These are phyloP conservation scores for Dinoponera quadriceps DNA, from an alignment of 1,140 invertebrate species.

Conservation along the genomic window DNA sequence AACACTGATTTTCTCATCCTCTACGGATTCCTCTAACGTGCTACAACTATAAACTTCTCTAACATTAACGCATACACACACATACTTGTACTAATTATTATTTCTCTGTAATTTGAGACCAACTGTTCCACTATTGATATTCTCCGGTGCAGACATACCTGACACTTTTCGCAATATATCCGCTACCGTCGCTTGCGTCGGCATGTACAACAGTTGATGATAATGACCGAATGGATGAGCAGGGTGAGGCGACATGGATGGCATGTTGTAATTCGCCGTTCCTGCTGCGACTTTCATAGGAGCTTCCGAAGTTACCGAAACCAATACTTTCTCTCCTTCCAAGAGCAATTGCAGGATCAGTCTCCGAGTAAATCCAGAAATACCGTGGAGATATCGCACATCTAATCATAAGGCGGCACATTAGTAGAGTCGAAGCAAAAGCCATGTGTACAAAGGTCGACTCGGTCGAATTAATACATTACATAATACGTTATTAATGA, in stretches of 20 bases:
- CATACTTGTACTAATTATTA: constrained; percentile 7
- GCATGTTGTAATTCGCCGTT: constrained; percentile 75
- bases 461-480: not conserved
- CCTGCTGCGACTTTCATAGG: constrained; percentile 81
- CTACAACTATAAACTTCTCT: no score
- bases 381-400: constrained; percentile 87
- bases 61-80: no score
- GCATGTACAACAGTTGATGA: constrained; percentile 90
- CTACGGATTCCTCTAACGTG: not conserved
- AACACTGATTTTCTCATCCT: not conserved
- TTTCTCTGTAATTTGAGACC: not conserved
- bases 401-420: constrained; percentile 72
- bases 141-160: constrained; percentile 78
- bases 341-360: constrained; percentile 94
- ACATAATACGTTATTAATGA: not conserved
- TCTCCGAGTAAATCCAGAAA: constrained; percentile 95
- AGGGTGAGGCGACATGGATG: constrained; percentile 82
- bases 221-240: constrained; percentile 86
- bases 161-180: constrained; percentile 87
- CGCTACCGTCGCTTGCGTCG: constrained; percentile 90
- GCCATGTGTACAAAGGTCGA: not conserved
- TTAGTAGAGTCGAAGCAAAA: not conserved
- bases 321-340: constrained; percentile 93
- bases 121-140: not conserved
- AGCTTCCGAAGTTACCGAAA: constrained; percentile 88